Evolutionary conservation across 2,797 vertebrate species (phyloP).

Genomic region (Chaenodraco wilsoni): DNA sequence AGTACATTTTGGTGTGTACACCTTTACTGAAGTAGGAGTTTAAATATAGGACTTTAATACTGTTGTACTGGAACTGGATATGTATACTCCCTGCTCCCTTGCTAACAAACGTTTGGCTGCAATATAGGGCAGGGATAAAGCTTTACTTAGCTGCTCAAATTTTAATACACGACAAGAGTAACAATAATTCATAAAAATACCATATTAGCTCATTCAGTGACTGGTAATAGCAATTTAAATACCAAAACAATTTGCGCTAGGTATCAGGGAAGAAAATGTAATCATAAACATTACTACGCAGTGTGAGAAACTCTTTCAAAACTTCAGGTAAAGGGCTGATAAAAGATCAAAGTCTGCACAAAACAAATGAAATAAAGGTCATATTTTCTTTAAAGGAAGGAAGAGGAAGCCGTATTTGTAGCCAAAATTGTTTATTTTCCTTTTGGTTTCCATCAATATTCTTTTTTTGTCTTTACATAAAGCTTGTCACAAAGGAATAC

Average conservation of each 20-base stretch:
- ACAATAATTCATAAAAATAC: conserved; percentile 40
- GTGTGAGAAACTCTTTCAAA: neutral
- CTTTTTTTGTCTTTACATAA: conserved; percentile 57
- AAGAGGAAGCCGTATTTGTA: conserved; percentile 18
- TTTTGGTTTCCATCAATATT: conserved; percentile 45
- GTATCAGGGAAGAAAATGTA: conserved; percentile 26
- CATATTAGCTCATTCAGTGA: conserved; percentile 37
- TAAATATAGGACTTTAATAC: neutral
- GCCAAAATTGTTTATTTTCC: conserved; percentile 71
- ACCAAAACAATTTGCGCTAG: conserved; percentile 29
- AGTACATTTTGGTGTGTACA: neutral
- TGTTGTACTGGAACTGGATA: neutral
- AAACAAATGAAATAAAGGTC: conserved; percentile 2
- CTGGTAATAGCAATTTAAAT: conserved; percentile 45
- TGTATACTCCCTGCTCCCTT: neutral
- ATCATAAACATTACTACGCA: conserved; percentile 21
- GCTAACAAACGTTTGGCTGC: too few relatives aligned
- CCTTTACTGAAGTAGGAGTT: neutral
- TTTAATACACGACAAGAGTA: conserved; percentile 32
- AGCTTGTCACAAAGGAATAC: conserved; percentile 65
- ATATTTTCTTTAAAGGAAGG: conserved; percentile 4
- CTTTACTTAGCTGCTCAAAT: conserved; percentile 42
- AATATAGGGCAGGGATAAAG: neutral
- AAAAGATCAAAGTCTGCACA: neutral
- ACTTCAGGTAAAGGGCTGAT: neutral